These are phyloP conservation scores for Sussaba pulchella DNA, from an alignment of 2,888 invertebrate species.

Conservation along the genomic window DNA sequence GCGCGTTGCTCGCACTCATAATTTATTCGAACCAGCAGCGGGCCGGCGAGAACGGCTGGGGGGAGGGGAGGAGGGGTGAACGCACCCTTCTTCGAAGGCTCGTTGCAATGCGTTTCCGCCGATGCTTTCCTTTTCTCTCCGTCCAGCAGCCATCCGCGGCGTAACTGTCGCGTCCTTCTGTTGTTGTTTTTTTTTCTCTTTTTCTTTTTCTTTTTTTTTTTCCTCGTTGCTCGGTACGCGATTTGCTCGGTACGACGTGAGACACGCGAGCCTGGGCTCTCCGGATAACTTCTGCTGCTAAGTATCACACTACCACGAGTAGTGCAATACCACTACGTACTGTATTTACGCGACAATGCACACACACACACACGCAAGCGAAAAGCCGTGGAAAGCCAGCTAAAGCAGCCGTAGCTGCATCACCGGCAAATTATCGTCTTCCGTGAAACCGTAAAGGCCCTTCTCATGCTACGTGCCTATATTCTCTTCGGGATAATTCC, in stretches of 20 bases:
- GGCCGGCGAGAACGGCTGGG: no score
- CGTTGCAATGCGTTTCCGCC: constrained; percentile 51
- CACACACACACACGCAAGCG: constrained; percentile 14
- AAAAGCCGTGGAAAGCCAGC: constrained; percentile 50
- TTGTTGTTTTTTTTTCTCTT: neutral
- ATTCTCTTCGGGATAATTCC: constrained; percentile 50
- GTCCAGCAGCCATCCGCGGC: constrained; percentile 5
- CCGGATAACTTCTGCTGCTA: constrained; percentile 11
- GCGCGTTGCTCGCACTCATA: constrained; percentile 43
- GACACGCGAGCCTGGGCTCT: constrained; percentile 47
- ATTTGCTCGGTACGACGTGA: constrained; percentile 35
- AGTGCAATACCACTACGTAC: neutral
- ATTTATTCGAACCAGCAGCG: constrained; percentile 61
- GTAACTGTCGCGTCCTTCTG: constrained; percentile 2
- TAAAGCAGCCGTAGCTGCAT: constrained; percentile 31
- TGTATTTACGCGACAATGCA: constrained; percentile 14
- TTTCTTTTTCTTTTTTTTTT: constrained; percentile 18
- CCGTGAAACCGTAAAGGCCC: constrained; percentile 63
- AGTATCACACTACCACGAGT: neutral
- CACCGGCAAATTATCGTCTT: constrained; percentile 62
- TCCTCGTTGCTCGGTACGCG: neutral
- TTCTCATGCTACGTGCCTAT: constrained; percentile 15
- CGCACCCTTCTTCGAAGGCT: constrained; percentile 46
- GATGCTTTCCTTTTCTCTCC: constrained; percentile 15
- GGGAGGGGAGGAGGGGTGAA: constrained; percentile 53